These are phyloP conservation scores for Hartigia nigra DNA, from an alignment of 2,888 invertebrate species.

Conservation along the genomic window DNA sequence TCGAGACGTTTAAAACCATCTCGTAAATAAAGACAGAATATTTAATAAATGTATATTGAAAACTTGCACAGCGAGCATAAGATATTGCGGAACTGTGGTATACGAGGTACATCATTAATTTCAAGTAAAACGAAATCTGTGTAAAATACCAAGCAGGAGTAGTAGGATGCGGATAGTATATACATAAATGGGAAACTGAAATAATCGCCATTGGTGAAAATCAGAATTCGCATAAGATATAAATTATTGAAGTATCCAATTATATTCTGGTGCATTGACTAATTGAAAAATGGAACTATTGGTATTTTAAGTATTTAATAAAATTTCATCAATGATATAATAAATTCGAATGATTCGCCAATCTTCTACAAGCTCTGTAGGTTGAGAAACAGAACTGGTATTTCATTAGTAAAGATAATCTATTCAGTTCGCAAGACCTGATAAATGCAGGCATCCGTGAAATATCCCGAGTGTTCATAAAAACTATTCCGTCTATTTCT, in stretches of 20 bases:
- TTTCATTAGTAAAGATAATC: not conserved
- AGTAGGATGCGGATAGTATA: not conserved
- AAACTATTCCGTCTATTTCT: not conserved
- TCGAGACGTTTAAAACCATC: not conserved
- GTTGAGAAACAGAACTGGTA: not conserved
- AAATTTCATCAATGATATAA: not conserved
- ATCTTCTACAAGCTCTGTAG: not conserved
- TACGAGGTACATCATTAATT: not conserved
- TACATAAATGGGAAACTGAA: not conserved
- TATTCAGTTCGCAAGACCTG: not conserved
- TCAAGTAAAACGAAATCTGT: not conserved
- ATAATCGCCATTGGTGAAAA: not conserved
- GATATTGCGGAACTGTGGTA: not conserved
- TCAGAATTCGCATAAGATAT: not conserved
- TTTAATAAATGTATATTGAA: not conserved
- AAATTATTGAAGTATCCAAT: not conserved
- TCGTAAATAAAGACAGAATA: not conserved
- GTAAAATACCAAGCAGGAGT: not conserved
- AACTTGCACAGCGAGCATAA: not conserved
- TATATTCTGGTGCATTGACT: not conserved
- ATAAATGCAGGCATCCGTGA: not conserved
- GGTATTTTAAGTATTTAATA: not conserved
- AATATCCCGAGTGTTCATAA: not conserved
- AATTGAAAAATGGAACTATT: not conserved
- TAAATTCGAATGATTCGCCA: not conserved